These are phyloP conservation scores for Bombyx mori DNA, from an alignment of 1,140 invertebrate genomes.

Conservation along the genomic window ASM3026992v2 NC_085128.1:16101001-16101500, in stretches of 20 bases:
- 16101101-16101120: not conserved
- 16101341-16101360: not conserved
- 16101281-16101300: not conserved
- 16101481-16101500: not conserved
- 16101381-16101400: not conserved
- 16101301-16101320: not conserved
- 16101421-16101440: not conserved
- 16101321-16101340: not conserved
- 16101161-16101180: not conserved
- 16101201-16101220: not conserved
- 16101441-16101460: not conserved
- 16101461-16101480: not conserved
- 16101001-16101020: not conserved
- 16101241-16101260: not conserved
- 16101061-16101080: not conserved
- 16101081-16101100: not conserved
- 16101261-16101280: not conserved
- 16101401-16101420: not conserved
- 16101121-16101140: not conserved
- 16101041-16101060: not conserved
- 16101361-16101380: not conserved
- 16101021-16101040: not conserved
- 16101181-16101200: not conserved
- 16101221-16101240: not conserved
- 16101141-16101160: not conserved